phyloP scores from a whole-genome alignment of 2,888 invertebrate genomes.

The Nemotelus pantherinus region DNA sequence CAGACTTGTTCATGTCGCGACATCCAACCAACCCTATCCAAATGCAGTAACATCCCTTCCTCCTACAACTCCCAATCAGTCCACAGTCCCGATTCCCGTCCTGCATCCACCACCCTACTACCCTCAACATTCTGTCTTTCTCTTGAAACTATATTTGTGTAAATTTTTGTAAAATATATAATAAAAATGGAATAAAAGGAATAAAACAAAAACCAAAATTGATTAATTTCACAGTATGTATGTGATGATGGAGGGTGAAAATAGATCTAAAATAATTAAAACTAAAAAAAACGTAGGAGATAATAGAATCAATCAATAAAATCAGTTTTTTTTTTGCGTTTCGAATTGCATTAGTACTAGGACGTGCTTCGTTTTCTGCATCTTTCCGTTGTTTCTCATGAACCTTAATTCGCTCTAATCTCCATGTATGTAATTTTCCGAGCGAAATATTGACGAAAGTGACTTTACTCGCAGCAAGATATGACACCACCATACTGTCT shows the following conservation, averaged over 20 bases:
- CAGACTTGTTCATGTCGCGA: no score
- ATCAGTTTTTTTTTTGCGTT: constrained; percentile 20
- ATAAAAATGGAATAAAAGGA: constrained; percentile 45
- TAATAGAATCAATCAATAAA: constrained; percentile 17
- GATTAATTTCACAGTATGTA: constrained; percentile 44
- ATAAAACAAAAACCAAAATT: constrained; percentile 42
- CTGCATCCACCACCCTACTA: background rate
- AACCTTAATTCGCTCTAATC: constrained; percentile 9
- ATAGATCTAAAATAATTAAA: constrained; percentile 35
- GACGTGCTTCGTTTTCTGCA: constrained; percentile 1
- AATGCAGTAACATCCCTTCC: no score
- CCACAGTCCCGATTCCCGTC: background rate
- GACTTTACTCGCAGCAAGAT: background rate
- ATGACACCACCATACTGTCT: constrained; percentile 14
- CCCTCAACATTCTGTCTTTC: constrained; percentile 43
- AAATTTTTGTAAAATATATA: constrained; percentile 54
- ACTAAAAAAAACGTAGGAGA: constrained; percentile 31
- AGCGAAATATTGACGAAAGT: background rate
- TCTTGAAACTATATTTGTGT: constrained; percentile 53
- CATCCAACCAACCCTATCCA: no score
- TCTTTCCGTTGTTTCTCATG: constrained; percentile 5
- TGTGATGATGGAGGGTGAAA: constrained; percentile 39
- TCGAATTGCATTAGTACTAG: constrained; percentile 12
- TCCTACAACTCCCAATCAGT: background rate
- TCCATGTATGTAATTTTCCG: constrained; percentile 5